phyloP scores from a whole-genome alignment of 2,888 invertebrate species.

The Amaurobius ferox region DNA sequence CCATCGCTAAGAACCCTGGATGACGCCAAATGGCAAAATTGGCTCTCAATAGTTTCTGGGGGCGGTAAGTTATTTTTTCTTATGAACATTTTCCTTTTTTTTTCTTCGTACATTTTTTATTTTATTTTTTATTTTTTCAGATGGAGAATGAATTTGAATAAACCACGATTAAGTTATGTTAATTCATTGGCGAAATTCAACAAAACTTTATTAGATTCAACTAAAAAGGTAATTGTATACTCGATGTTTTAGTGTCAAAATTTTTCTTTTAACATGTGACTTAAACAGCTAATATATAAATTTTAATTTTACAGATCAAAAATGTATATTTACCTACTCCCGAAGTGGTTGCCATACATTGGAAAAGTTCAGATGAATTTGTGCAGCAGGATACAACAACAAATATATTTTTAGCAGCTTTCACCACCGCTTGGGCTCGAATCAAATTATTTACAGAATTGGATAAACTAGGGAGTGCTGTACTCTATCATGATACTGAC shows the following conservation, averaged over 20 bases:
- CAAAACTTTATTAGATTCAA: constrained; percentile 5
- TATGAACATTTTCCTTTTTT: background rate
- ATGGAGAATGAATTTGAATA: constrained; percentile 17
- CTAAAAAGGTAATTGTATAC: background rate
- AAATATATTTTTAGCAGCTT: constrained; percentile 16
- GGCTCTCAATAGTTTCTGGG: constrained; percentile 13
- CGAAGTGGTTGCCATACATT: background rate
- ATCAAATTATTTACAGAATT: background rate
- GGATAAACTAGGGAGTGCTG: background rate
- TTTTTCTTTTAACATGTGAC: background rate
- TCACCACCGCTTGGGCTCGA: constrained; percentile 11
- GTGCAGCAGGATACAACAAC: background rate
- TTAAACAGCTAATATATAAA: background rate
- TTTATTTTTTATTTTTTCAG: background rate
- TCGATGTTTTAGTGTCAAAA: background rate
- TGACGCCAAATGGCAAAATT: background rate
- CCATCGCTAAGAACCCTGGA: background rate
- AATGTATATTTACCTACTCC: constrained; percentile 11
- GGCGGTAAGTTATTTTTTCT: background rate
- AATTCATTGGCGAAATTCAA: background rate
- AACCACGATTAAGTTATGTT: background rate
- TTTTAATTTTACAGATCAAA: constrained; percentile 8
- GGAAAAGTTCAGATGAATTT: background rate
- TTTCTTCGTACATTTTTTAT: background rate
- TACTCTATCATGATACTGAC: constrained; percentile 10